A percentile compares a stretch with the other conserved stretches of the same genome.
phyloP scores from a whole-genome alignment of 2,888 invertebrate genomes.

The Nephrocerus scutellatus region DNA sequence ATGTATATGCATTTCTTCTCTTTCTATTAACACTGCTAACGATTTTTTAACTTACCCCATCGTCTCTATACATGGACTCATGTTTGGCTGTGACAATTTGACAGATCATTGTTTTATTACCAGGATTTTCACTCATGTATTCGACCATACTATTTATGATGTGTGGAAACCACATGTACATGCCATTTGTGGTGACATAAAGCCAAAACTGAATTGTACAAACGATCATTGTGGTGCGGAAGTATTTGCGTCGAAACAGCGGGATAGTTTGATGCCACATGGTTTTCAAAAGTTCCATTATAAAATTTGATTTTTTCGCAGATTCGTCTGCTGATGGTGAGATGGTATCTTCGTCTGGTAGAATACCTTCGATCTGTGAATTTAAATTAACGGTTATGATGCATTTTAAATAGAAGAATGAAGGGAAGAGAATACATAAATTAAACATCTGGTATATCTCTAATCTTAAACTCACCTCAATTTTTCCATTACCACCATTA shows the following conservation, averaged over 20 bases:
- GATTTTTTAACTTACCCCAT: conserved; percentile 21
- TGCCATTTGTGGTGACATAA: conserved; percentile 34
- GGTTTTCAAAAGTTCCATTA: conserved; percentile 24
- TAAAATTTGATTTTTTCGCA: conserved; percentile 22
- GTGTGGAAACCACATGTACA: conserved; percentile 44
- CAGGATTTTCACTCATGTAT: conserved; percentile 30
- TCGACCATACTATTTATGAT: conserved; percentile 37
- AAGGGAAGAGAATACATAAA: not conserved
- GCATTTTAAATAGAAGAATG: not conserved
- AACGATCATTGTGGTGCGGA: conserved; percentile 33
- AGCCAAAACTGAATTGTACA: conserved; percentile 39
- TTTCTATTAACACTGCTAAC: not conserved
- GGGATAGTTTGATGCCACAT: conserved; percentile 42
- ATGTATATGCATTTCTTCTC: too few relatives aligned
- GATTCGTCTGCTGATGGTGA: conserved; percentile 8
- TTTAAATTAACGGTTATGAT: not conserved
- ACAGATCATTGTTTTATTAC: conserved; percentile 29
- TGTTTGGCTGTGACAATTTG: conserved; percentile 30
- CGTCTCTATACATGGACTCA: conserved; percentile 20
- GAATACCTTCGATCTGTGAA: conserved; percentile 24
- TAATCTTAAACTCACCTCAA: conserved; percentile 19
- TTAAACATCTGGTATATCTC: not conserved
- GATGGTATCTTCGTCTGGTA: conserved; percentile 24
- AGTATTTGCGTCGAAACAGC: conserved; percentile 33
- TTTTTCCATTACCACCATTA: conserved; percentile 28